Evolutionary conservation across 2,888 invertebrate species (phyloP), one percentile per base, ranked within the genome.

Genomic region (Steromphala cineraria): DNA sequence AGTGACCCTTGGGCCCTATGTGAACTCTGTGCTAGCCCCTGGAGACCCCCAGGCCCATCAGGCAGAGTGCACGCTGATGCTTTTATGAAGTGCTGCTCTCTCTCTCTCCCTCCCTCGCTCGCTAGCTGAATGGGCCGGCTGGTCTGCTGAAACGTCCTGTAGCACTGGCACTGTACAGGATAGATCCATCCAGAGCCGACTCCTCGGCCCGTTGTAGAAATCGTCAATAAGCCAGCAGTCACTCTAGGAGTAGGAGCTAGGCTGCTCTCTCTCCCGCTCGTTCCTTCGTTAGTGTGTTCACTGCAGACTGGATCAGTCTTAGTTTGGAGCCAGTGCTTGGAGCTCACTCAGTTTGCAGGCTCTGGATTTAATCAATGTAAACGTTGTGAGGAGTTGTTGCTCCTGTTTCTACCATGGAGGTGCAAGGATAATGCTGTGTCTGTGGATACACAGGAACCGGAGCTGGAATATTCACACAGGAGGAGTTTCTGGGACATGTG

Each of bases 141-240:
- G 46, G 46, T 10, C 46, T 46, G 46, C 10, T 13, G 46, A 10
- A 46, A 5, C 46, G 46, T 46, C 46, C 46, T 46, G 46, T 46
- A 10, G 13, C n/a, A 46, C 46, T 46, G 46, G 46, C 46, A 46
- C 46, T 46, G 13, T 46, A 13, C 46, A 13, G 46, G 10, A 10
- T 46, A 46, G 46, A 46, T 46, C 46, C 46, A 46, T 5, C 46
- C 46, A 46, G 46, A 46, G 62, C 62, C 62, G 62, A 28, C 62
- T 62, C 28, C 28, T 24, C 28, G 13, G 62, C 28, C 28, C 28
- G 62, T 17, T 62, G 13, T 24, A 28, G 62, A 62, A 62, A 62
- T 24, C 62, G 28, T 62, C 62, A 62, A 62, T 62, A 62, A 62
- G 62, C 62, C 62, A 62, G 62, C 62, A 62, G 62, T 62, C 62